Evolutionary conservation across 1,140 invertebrate species (phyloP), one percentile per base, ranked within the genome.

Genomic region (Solen grandis): DNA sequence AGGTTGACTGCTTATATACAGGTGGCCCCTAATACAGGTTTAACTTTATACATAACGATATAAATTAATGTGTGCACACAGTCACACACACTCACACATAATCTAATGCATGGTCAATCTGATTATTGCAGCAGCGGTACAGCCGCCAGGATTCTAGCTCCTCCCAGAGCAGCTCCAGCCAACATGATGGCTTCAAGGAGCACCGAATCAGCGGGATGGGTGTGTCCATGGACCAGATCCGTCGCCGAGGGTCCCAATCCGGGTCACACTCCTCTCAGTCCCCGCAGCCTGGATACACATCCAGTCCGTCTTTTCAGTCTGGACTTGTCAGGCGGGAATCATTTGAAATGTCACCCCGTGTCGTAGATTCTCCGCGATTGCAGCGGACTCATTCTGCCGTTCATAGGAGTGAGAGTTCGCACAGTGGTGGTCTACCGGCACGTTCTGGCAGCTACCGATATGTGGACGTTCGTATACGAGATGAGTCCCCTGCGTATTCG

Each of bases 151-250:
- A 90, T 70, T 89, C 89, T 22, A 85, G 82, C 16, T 90, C 88
- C 14, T 90, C 88, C 27, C 84, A 87, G 57, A 90, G 88, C 72
- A 89, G 88, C 75, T 89, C 88, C 68, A 85, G 87, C 83, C 85
- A 85, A 19, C 85, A 87, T 69, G 89, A 90, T 62, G 86, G 80
- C 66, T 80, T 81, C 72, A 83, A 82, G 73, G 83, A 86, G 31
- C 72, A 63, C 38, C 66, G 81, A 19, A 65, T 83, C 27, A 86
- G 87, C 77, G 84, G 86, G 19, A 88, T 86, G 54, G 65, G 80
- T 33, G 81, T 83, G 16, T 66, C 52, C 31, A 22, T 65, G 5
- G 80, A 85, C 29, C 77, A 83, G 25, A 54, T 70, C 1, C 77
- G 85, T 14, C 77, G 87, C 16, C 72, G 88, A 13, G 86, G 89